A percentile compares a stretch with the other conserved stretches of the same genome.
Evolutionary conservation across 1,140 invertebrate genomes (phyloP).

Genomic region (Atta texana): DNA sequence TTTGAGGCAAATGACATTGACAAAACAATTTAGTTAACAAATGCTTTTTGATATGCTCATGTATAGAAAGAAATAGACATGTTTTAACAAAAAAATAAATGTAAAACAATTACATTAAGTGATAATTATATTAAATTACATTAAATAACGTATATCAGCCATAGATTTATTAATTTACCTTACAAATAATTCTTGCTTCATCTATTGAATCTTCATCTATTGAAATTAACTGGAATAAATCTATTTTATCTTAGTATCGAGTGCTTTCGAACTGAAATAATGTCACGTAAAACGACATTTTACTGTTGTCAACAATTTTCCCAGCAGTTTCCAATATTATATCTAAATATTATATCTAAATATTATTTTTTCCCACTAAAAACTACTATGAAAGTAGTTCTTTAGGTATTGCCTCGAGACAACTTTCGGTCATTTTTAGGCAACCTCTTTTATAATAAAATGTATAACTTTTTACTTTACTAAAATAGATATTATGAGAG

Average conservation of each 20-base stretch:
- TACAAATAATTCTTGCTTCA: background rate
- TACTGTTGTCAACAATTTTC: too few species aligned
- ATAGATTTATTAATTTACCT: conserved; percentile 7
- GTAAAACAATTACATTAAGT: background rate
- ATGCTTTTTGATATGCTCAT: background rate
- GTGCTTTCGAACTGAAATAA: background rate
- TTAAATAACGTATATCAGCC: background rate
- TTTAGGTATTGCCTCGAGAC: too few species aligned
- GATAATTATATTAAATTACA: background rate
- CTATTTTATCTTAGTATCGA: conserved; percentile 9
- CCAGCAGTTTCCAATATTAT: too few species aligned
- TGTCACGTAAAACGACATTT: too few species aligned
- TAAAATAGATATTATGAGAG: too few species aligned
- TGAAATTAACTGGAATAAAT: conserved; percentile 16
- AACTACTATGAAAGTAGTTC: too few species aligned
- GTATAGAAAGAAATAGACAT: background rate
- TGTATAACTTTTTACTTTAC: too few species aligned
- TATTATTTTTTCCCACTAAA: too few species aligned
- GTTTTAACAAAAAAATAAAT: background rate
- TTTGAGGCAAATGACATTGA: background rate
- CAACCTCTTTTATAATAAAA: too few species aligned
- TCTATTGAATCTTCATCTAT: conserved; percentile 17
- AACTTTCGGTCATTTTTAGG: too few species aligned
- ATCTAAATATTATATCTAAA: too few species aligned
- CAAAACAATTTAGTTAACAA: background rate